A percentile compares a stretch with the other conserved stretches of the same genome.
These are phyloP conservation scores for Potorous gilbertii DNA, from an alignment of 2,797 vertebrate genomes.

Conservation along the genomic window DNA sequence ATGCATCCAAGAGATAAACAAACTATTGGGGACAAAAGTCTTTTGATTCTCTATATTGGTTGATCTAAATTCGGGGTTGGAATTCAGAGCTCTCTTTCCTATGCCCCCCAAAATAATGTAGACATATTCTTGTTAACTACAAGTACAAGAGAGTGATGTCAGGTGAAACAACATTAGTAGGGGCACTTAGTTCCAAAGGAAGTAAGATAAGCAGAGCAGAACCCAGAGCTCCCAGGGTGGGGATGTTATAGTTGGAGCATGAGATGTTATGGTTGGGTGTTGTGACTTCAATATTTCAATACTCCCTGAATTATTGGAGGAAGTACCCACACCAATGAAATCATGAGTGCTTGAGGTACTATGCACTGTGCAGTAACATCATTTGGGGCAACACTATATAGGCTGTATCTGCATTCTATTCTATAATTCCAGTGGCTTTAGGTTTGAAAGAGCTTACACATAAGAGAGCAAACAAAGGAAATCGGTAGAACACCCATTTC, in stretches of 20 bases:
- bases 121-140: not conserved
- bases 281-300: not conserved
- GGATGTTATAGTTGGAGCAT: not conserved
- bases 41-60: not conserved
- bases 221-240: not conserved
- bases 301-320: not conserved
- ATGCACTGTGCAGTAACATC: not conserved
- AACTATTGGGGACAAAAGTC: not conserved
- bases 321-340: not conserved
- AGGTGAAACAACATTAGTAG: not conserved
- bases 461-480: conserved; percentile 48
- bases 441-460: conserved; percentile 34
- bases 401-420: not conserved
- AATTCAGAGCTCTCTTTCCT: not conserved
- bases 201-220: not conserved
- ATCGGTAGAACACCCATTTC: conserved; percentile 22
- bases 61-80: not conserved
- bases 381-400: not conserved
- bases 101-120: not conserved
- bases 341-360: not conserved
- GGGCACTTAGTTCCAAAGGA: not conserved
- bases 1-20: not conserved
- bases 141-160: not conserved
- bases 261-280: not conserved
- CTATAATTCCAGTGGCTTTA: not conserved